phyloP scores from a whole-genome alignment of 2,113 vertebrate genomes.

The Colistium nudipinnis region DNA sequence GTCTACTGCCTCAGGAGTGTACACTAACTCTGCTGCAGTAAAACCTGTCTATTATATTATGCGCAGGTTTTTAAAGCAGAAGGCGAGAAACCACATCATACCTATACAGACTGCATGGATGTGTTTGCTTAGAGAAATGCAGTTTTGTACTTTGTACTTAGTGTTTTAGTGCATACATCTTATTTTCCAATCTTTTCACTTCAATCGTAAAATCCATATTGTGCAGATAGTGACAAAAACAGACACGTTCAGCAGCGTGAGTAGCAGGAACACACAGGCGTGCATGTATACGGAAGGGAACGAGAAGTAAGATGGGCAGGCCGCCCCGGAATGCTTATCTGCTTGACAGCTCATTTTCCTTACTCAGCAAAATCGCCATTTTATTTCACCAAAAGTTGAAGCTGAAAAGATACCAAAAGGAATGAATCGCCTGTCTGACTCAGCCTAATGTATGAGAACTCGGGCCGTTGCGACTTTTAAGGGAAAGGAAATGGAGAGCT shows the following conservation, averaged over 20 bases:
- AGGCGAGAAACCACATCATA: not conserved
- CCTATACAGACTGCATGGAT: not conserved
- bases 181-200: not conserved
- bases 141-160: not conserved
- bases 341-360: constrained; percentile 28
- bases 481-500: not conserved
- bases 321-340: constrained; percentile 30
- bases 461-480: constrained; percentile 17
- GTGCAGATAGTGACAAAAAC: not conserved
- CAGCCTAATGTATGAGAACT: constrained; percentile 56
- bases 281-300: not conserved
- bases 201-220: not conserved
- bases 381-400: constrained; percentile 57
- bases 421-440: constrained; percentile 60
- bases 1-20: not conserved
- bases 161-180: not conserved
- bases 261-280: not conserved
- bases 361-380: constrained; percentile 56
- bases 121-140: not conserved
- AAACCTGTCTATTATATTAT: not conserved
- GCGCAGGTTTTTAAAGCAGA: not conserved
- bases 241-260: not conserved
- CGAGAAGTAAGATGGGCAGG: not conserved
- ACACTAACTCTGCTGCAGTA: not conserved
- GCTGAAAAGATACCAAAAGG: constrained; percentile 44